Evolutionary conservation across 2,797 vertebrate genomes (phyloP).

Genomic region (Pangasius krempfi): DNA sequence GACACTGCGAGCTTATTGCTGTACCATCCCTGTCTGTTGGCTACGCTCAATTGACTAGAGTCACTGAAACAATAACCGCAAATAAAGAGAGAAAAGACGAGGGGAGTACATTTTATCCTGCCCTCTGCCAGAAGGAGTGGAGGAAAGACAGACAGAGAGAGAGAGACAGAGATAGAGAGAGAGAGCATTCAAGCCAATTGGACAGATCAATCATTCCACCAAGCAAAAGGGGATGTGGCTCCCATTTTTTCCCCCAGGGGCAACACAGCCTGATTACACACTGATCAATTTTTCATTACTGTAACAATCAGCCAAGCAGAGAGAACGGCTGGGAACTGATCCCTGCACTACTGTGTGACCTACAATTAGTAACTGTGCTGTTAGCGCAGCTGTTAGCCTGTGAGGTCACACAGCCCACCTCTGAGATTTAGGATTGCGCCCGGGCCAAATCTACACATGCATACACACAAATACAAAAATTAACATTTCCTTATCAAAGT

Average conservation of each 20-base stretch:
- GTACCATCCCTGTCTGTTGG: conserved; percentile 38
- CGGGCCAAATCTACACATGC: neutral
- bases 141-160: neutral
- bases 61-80: conserved; percentile 40
- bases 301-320: conserved; percentile 47
- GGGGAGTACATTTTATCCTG: conserved; percentile 21
- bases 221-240: conserved; percentile 26
- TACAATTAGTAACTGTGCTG: conserved; percentile 40
- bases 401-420: conserved; percentile 7
- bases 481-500: neutral
- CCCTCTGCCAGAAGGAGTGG: neutral
- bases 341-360: conserved; percentile 29
- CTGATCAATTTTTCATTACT: conserved; percentile 64
- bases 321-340: conserved; percentile 36
- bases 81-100: conserved; percentile 36
- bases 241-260: conserved; percentile 30
- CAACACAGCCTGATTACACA: conserved; percentile 60
- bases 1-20: conserved; percentile 18
- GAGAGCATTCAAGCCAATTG: conserved; percentile 43
- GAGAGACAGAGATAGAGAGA: conserved; percentile 7
- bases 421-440: neutral
- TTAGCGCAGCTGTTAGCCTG: conserved; percentile 31
- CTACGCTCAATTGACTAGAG: conserved; percentile 48
- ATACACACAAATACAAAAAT: neutral
- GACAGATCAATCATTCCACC: conserved; percentile 53